Evolutionary conservation across 2,797 vertebrate species (phyloP).

Genomic region (Sebastes matsubarae): DNA sequence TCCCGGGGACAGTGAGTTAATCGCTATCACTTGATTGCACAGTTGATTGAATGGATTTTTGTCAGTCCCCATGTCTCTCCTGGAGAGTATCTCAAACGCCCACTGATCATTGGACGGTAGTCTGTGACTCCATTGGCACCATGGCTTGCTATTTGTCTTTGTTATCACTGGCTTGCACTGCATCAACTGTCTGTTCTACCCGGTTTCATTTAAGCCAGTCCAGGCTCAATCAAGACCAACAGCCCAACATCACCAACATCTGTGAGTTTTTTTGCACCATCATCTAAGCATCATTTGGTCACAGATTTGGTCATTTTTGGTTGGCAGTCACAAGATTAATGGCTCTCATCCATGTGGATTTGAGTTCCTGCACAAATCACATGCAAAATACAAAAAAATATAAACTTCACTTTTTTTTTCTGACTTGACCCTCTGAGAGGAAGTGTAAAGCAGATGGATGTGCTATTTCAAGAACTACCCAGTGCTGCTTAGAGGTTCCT

Average conservation of each 20-base stretch:
- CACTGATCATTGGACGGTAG: slow-evolving; percentile 31
- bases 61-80: slow-evolving; percentile 48
- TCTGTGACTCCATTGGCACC: slow-evolving; percentile 17
- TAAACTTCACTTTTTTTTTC: not conserved
- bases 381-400: not conserved
- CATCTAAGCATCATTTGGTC: slow-evolving; percentile 6
- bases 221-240: slow-evolving; percentile 28
- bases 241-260: not conserved
- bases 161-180: slow-evolving; percentile 58
- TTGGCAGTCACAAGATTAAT: slow-evolving; percentile 5
- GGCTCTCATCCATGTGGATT: not conserved
- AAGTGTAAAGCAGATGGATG: not conserved
- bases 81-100: slow-evolving; percentile 48
- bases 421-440: not conserved
- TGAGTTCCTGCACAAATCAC: slow-evolving; percentile 21
- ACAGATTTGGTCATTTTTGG: slow-evolving; percentile 12
- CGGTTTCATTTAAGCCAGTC: slow-evolving; percentile 33
- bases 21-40: slow-evolving; percentile 71
- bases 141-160: slow-evolving; percentile 63
- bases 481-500: not conserved
- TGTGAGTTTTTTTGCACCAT: slow-evolving; percentile 7
- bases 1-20: slow-evolving; percentile 75
- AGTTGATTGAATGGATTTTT: slow-evolving; percentile 69
- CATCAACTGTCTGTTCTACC: slow-evolving; percentile 57
- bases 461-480: slow-evolving; percentile 20